Conservation (phyloP, 2,888 invertebrate species). For the Philonicus albiceps region DNA sequence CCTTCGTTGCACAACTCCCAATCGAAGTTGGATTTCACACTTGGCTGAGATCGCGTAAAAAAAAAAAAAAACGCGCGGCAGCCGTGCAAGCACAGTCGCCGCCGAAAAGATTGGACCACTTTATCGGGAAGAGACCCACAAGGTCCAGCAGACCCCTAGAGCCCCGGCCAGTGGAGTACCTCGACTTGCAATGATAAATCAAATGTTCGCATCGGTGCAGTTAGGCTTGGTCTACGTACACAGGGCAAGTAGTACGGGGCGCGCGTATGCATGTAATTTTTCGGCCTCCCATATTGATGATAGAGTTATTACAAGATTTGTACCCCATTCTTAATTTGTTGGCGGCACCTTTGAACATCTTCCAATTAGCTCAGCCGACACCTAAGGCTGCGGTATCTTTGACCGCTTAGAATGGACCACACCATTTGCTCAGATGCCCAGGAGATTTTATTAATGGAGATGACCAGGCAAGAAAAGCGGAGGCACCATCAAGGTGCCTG, state of each 20-base stretch:
- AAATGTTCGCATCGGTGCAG: slow-evolving; percentile 14
- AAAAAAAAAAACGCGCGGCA: neutral
- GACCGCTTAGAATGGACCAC: slow-evolving; percentile 51
- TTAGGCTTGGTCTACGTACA: neutral
- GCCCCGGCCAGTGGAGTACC: neutral
- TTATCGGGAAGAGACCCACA: neutral
- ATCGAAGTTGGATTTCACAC: slow-evolving; percentile 35
- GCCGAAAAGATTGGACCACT: neutral
- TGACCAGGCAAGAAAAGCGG: slow-evolving; percentile 48
- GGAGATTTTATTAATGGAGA: slow-evolving; percentile 49
- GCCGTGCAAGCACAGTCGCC: neutral
- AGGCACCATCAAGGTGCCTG: slow-evolving; percentile 28
- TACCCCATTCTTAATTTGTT: slow-evolving; percentile 55
- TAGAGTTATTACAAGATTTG: slow-evolving; percentile 62
- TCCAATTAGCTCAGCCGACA: slow-evolving; percentile 57
- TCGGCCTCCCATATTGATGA: slow-evolving; percentile 63
- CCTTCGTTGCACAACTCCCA: slow-evolving; percentile 4
- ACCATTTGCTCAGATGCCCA: slow-evolving; percentile 40
- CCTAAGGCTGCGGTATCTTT: slow-evolving; percentile 55
- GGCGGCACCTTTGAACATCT: slow-evolving; percentile 55
- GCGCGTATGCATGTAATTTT: slow-evolving; percentile 40
- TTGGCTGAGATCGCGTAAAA: slow-evolving; percentile 24
- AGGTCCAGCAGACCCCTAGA: neutral
- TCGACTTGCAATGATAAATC: slow-evolving; percentile 7
- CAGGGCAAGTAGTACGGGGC: neutral